Base-by-base conservation (phyloP, 1,140 invertebrate genomes). In the Cotesia glomerata region DNA sequence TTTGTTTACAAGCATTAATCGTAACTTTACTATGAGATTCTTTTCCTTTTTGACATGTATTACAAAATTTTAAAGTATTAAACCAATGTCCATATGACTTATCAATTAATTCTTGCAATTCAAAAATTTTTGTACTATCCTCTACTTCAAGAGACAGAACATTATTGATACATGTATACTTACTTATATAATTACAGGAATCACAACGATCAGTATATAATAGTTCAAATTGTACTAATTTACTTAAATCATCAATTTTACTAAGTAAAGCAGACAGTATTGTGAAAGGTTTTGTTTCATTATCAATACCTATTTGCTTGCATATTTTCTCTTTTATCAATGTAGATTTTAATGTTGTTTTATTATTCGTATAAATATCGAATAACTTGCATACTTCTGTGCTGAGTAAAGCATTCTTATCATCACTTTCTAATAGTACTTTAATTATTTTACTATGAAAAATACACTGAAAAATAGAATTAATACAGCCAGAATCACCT, bases 401-500 rank as follows among this genome's bases (percentile, higher is more conserved):
- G 2, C 8, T 51, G 26, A 26, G 26, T 26, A 2, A 2, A 51
- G 45, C 8, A 11, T 51, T 51, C 1, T 11, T 11, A 51, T 51
- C 1, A 51, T 11, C 45, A 1, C 2, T 51, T 11, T 8, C 1
- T 51, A 2, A 51, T 11, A 51, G 2, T 11, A 51, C 0, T 51
- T 51, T 1, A 1, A 51, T 51, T 51, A 8, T 51, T 8, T 11
- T 11, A 52, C 36, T 32, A 54, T 67, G 26, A 35, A 67, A 67
- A 8, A 67, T 34, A 34, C 65, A 67, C 35, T 56, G 65, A 7
- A 54, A 5, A 9, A 49, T 49, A 67, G 65, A n/a, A 67, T 52
- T 52, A 0, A 34, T 34, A n/a, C 36, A 67, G 5, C 65, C 7
- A 32, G 49, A 49, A 32, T 13, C 4, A 5, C 65, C 26, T 13